Base-by-base conservation (phyloP, 2,113 vertebrate species). In the Podilymbus podiceps region DNA sequence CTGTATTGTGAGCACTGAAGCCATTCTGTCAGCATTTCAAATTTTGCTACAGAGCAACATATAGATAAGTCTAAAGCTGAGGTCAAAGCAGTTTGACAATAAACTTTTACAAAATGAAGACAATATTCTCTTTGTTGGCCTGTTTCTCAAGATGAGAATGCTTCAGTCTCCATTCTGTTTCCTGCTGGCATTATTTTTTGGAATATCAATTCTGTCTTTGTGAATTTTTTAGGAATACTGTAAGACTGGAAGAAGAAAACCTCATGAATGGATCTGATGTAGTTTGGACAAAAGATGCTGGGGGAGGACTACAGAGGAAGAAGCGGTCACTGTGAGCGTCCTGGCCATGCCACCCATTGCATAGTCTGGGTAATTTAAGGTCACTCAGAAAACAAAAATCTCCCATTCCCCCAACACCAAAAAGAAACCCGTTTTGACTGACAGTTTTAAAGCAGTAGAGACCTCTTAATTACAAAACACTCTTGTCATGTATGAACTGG, bases 151-250 rank as follows among this genome's bases (percentile, higher is more conserved):
- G 81, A 81, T 91, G 88, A 96, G 92, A 95, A 95, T 72, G 25
- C 24, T 93, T 96, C 95, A 94, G 75, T 73, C 72, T 44, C 71
- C 80, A 88, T 96, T 46, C 88, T 75, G 94, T 97, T 98, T 98
- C 97, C 97, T 97, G 95, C 96, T 96, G 94, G 96, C 97, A 87
- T 94, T 92, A 89, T 89, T 96, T 97, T 89, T 74, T 84, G 59
- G 84, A 84, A 75, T 96, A 97, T 98, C 97, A 98, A 98, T 98
- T 95, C 94, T 23, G 93, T 66, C 97, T 98, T 98, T 98, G 98
- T 98, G 94, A 97, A 98, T 97, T 97, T 98, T 94, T 98, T 97
- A 97, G 94, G 94, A 97, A 91, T 98, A 88, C 63, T 97, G 96
- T 96, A 96, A 93, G 97, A 82, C 92, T 97, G 94, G 95, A 97